phyloP scores from a whole-genome alignment of 2,888 invertebrate genomes.

The Carcina quercana region DNA sequence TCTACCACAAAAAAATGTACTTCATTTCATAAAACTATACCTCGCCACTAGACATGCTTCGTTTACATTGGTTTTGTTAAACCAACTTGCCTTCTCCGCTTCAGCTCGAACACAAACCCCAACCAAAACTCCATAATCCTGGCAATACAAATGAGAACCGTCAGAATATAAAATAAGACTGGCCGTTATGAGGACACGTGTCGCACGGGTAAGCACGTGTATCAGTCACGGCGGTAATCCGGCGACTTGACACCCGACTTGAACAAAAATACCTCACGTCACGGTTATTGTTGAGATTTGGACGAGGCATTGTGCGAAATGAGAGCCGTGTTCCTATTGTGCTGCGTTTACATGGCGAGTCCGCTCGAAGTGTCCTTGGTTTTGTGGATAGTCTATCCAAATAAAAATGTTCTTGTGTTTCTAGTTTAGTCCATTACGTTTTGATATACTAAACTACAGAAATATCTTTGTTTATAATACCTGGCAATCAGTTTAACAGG shows the following conservation, averaged over 20 bases:
- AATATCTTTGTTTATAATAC: too few species aligned
- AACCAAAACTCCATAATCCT: neutral
- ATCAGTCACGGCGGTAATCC: conserved; percentile 35
- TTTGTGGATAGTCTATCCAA: too few species aligned
- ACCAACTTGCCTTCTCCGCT: too few species aligned
- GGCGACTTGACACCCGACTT: conserved; percentile 33
- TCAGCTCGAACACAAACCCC: too few species aligned
- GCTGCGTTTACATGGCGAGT: conserved; percentile 20
- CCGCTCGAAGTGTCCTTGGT: too few species aligned
- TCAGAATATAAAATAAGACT: conserved; percentile 18
- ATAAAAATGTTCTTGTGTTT: too few species aligned
- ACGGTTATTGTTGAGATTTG: conserved; percentile 49
- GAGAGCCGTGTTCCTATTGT: conserved; percentile 24
- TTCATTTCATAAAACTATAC: neutral
- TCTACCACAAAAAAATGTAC: too few species aligned
- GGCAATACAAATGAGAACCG: conserved; percentile 22
- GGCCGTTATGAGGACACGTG: conserved; percentile 13
- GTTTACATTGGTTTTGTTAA: too few species aligned
- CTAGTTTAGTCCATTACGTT: too few species aligned
- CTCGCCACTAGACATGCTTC: neutral
- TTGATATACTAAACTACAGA: too few species aligned
- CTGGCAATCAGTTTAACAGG: too few species aligned
- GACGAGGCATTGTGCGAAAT: conserved; percentile 35
- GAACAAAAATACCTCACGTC: conserved; percentile 38
- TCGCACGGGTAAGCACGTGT: conserved; percentile 27